A percentile compares a stretch with the other conserved stretches of the same genome.
Evolutionary conservation across 2,888 invertebrate genomes (phyloP).

Genomic region (Allygus modestus): DNA sequence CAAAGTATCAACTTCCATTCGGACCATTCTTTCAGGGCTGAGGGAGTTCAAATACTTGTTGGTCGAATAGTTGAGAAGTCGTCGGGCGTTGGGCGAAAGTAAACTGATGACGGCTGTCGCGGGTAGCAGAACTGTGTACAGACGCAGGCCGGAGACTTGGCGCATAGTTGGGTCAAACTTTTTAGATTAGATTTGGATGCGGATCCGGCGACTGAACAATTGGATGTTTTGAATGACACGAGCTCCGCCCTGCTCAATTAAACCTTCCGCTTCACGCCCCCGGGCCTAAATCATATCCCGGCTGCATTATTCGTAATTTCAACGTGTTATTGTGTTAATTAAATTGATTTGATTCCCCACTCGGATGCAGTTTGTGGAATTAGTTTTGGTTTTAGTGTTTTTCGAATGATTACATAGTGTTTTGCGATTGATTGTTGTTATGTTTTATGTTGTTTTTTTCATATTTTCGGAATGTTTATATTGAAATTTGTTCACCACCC

Average conservation of each 20-base stretch:
- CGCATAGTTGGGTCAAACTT: slow-evolving; percentile 29
- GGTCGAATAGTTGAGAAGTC: slow-evolving; percentile 6
- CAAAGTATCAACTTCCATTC: too few species aligned
- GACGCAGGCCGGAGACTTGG: neutral
- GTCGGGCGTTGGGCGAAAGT: neutral
- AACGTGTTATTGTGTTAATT: neutral
- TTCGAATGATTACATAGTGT: too few species aligned
- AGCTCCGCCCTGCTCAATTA: neutral
- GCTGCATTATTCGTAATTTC: too few species aligned
- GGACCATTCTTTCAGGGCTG: too few species aligned
- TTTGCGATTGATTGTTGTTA: too few species aligned
- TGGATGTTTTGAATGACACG: neutral
- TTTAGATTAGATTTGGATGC: slow-evolving; percentile 16
- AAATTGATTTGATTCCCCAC: neutral
- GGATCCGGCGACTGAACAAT: neutral
- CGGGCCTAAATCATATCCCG: too few species aligned
- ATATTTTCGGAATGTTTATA: too few species aligned
- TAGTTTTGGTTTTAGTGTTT: too few species aligned
- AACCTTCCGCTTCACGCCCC: neutral
- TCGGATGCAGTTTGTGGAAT: too few species aligned
- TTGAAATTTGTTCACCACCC: too few species aligned
- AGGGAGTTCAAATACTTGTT: neutral
- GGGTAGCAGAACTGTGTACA: neutral
- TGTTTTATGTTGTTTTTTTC: too few species aligned
- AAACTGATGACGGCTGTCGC: neutral